Conservation (phyloP, 2,113 vertebrate species). For the Stomatorhinus ivindoensis region DNA sequence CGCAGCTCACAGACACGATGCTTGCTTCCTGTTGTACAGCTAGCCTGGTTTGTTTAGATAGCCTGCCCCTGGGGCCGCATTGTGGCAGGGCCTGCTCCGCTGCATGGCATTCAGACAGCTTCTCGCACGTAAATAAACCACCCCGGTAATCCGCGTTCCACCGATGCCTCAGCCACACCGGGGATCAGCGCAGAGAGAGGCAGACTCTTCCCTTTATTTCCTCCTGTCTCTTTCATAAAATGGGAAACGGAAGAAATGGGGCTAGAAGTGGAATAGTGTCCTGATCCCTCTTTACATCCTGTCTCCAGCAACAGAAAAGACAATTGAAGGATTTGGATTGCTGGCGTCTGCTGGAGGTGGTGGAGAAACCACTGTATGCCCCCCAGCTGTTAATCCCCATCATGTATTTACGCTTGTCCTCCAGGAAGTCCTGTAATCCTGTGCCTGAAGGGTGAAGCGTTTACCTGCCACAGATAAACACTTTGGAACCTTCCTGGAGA, state of each 20-base stretch:
- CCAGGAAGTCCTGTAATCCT: neutral
- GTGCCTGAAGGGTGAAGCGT: neutral
- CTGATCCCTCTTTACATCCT: neutral
- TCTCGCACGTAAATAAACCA: conserved; percentile 5
- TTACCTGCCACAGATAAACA: neutral
- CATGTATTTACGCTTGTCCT: neutral
- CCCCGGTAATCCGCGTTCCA: neutral
- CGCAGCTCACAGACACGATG: neutral
- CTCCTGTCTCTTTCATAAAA: neutral
- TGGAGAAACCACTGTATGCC: neutral
- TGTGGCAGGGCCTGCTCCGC: neutral
- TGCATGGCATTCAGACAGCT: neutral
- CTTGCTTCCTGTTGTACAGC: neutral
- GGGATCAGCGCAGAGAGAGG: neutral
- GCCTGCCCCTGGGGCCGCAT: neutral
- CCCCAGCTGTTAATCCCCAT: neutral
- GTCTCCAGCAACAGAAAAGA: neutral
- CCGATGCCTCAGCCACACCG: neutral
- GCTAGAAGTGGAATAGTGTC: neutral
- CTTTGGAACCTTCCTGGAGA: neutral
- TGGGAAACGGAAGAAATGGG: neutral
- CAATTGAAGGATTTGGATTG: neutral
- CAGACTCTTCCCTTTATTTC: neutral
- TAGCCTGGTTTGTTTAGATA: neutral
- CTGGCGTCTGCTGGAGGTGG: neutral